Percentiles rank a stretch among this genome's conserved stretches.
These are phyloP conservation scores for Macrotus californicus DNA, from an alignment of 2,113 vertebrate species.

Conservation along the genomic window DNA sequence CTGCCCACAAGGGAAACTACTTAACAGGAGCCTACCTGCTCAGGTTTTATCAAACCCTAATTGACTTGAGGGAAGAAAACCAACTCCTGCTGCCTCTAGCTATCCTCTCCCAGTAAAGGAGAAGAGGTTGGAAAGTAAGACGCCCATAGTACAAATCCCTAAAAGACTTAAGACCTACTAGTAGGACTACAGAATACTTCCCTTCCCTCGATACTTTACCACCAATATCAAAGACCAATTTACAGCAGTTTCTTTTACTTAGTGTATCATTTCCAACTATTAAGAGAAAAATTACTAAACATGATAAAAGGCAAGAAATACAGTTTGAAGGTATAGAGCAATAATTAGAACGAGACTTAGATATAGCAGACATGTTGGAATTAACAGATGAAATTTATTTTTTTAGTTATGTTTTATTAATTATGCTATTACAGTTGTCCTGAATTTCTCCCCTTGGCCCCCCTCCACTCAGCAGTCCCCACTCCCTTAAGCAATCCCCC, in stretches of 20 bases:
- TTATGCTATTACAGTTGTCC: too few species aligned
- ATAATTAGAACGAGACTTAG: not conserved
- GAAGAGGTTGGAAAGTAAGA: not conserved
- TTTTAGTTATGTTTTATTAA: too few species aligned
- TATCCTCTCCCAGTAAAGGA: not conserved
- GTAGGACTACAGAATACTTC: not conserved
- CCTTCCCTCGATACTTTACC: not conserved
- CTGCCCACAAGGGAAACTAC: not conserved
- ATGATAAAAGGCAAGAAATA: not conserved
- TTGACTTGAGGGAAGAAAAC: not conserved
- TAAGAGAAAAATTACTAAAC: not conserved
- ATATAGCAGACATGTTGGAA: not conserved
- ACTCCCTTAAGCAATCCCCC: too few species aligned
- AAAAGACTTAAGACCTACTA: not conserved
- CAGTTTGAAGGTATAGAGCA: not conserved
- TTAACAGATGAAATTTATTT: not conserved
- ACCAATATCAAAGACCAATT: not conserved
- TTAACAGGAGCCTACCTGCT: not conserved
- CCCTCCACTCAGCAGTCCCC: too few species aligned
- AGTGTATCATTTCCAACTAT: not conserved
- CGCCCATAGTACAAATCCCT: not conserved
- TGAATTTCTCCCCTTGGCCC: too few species aligned
- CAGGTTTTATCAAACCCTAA: not conserved
- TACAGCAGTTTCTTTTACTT: not conserved
- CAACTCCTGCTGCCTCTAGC: not conserved